phyloP scores from a whole-genome alignment of 2,797 vertebrate species.

The Spondyliosoma cantharus region DNA sequence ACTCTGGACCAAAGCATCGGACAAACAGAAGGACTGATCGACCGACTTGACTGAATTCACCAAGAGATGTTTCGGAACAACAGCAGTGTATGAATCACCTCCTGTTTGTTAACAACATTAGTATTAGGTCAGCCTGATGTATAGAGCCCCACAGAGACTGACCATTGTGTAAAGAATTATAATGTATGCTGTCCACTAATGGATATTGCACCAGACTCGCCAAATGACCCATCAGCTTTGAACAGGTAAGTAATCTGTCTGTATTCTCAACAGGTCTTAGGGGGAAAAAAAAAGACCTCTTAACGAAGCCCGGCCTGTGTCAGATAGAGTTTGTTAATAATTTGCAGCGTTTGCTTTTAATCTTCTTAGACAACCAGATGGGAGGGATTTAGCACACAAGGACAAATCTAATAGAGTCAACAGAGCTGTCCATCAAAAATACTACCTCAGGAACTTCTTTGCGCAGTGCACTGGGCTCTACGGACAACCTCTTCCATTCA shows the following conservation, averaged over 20 bases:
- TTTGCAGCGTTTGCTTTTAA: slow-evolving; percentile 44
- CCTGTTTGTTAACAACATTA: slow-evolving; percentile 11
- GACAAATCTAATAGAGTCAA: slow-evolving; percentile 32
- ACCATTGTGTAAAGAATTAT: slow-evolving; percentile 38
- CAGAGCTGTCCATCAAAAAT: slow-evolving; percentile 29
- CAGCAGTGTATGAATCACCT: slow-evolving; percentile 2
- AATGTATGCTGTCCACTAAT: slow-evolving; percentile 38
- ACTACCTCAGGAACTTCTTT: slow-evolving; percentile 22
- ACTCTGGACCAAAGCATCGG: background rate
- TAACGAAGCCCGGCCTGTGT: slow-evolving; percentile 42
- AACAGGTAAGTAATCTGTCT: slow-evolving; percentile 42
- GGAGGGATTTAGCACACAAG: slow-evolving; percentile 21
- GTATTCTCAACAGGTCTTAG: slow-evolving; percentile 46
- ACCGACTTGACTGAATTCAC: background rate
- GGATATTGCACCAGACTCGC: slow-evolving; percentile 47
- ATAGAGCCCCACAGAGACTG: slow-evolving; percentile 36
- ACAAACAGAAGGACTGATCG: background rate
- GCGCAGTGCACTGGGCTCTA: background rate
- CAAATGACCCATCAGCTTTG: slow-evolving; percentile 57
- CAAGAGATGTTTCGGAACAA: background rate
- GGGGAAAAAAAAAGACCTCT: slow-evolving; percentile 21
- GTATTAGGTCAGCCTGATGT: slow-evolving; percentile 19
- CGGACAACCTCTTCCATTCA: background rate
- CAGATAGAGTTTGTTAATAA: slow-evolving; percentile 41
- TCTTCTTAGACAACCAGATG: slow-evolving; percentile 49